phyloP scores from a whole-genome alignment of 2,888 invertebrate species.

The Eupelmus urozonus region DNA sequence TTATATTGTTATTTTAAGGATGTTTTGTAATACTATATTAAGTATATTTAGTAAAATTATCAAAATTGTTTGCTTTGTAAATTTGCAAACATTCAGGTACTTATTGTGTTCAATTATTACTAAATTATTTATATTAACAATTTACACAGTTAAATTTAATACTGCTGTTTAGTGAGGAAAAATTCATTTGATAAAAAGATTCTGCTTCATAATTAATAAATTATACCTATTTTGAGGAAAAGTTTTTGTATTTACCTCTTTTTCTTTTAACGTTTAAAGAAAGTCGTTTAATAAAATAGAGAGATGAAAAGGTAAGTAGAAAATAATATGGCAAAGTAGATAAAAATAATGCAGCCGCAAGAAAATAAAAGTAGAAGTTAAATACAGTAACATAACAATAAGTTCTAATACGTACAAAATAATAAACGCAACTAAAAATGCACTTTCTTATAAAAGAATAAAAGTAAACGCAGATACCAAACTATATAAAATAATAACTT shows the following conservation, averaged over 20 bases:
- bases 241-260: neutral
- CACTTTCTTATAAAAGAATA: neutral
- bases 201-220: neutral
- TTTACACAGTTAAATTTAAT: conserved; percentile 23
- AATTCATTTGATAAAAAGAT: neutral
- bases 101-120: conserved; percentile 20
- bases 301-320: conserved; percentile 8
- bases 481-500: conserved; percentile 24
- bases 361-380: conserved; percentile 14
- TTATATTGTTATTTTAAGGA: conserved; percentile 2
- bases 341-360: conserved; percentile 25
- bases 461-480: too few species aligned
- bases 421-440: conserved; percentile 22
- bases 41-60: neutral
- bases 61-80: conserved; percentile 29
- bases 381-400: conserved; percentile 1
- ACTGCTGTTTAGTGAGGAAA: conserved; percentile 1
- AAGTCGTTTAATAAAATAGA: conserved; percentile 4
- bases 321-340: conserved; percentile 30
- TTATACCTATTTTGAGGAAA: too few species aligned
- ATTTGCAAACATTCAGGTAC: conserved; percentile 29
- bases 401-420: conserved; percentile 27
- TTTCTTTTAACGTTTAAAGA: conserved; percentile 4
- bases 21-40: neutral
- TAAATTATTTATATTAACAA: conserved; percentile 24